Evolutionary conservation across 2,888 invertebrate genomes (phyloP), one percentile per base, ranked within the genome.

Genomic region (Silvanus unidentatus): DNA sequence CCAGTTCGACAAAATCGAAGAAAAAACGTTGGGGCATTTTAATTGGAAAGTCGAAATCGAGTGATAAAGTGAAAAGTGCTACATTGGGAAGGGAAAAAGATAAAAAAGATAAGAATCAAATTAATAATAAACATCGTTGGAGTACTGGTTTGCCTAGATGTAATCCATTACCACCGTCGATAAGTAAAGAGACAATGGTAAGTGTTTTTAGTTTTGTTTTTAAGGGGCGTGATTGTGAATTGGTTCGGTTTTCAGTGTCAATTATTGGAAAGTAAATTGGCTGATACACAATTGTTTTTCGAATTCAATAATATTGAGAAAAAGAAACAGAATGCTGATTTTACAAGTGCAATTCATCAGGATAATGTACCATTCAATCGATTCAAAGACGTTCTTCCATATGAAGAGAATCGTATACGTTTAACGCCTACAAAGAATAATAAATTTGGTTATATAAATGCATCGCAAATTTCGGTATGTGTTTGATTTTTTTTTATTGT

Each of bases 371-470:
- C 69, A 62, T 62, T 66, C 62, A 65, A 76, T 39, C 74, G 75
- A 57, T 81, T 80, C 63, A 77, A 78, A 47, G 86, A 88, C 66
- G 82, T 89, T 56, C 75, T 94, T 52, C 95, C 95, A 0, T 96
- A 95, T 66, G 94, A 92, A 63, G 90, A 91, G 64, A 94, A 91
- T 68, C 73, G 94, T 40, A 86, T 95, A 28, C 77, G 86, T 48
- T 73, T 95, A 14, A 82, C 84, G n/a, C 88, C 93, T 4, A 80
- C 84, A 8, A 84, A 86, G 60, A 80, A 81, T 57, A 95, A 96
- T 72, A 84, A 86, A 42, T 80, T 81, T 62, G 95, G 95, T 10
- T 96, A 95, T 62, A 88, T 95, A 55, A 95, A 95, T 74, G 94
- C 94, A 1, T 93, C 92, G 2, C 88, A 92, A 63, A 82, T 95